A percentile compares a stretch with the other conserved stretches of the same genome.
Conservation (phyloP, 2,888 invertebrate genomes). For the Chloroclystis v-ata region DNA sequence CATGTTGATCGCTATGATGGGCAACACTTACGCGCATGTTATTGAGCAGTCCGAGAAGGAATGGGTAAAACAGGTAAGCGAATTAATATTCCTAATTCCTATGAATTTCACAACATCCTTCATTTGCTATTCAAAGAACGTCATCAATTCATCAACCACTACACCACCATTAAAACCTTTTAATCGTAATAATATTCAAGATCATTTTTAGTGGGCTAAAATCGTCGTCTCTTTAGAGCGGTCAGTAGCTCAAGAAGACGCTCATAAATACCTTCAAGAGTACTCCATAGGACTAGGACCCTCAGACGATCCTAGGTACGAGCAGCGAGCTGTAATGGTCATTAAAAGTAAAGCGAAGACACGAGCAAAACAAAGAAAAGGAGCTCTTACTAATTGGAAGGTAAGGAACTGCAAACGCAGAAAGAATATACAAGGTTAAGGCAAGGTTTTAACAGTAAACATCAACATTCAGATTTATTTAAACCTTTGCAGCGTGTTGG, state of each 20-base stretch:
- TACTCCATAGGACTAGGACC: conserved; percentile 96
- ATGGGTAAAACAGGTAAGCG: conserved; percentile 92
- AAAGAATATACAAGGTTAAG: no score
- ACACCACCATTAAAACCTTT: no score
- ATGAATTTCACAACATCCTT: no score
- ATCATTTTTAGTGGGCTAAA: conserved; percentile 97
- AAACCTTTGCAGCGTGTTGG: conserved; percentile 83
- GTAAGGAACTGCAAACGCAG: conserved; percentile 61
- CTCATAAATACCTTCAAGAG: conserved; percentile 93
- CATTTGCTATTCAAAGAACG: no score
- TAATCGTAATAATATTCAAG: no score
- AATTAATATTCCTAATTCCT: no score
- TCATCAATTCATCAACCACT: no score
- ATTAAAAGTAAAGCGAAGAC: conserved; percentile 98
- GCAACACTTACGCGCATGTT: conserved; percentile 98
- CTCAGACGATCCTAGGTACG: conserved; percentile 88
- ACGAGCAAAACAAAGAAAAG: conserved; percentile 95
- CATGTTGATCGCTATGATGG: conserved; percentile 99
- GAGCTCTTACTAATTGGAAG: conserved; percentile 98
- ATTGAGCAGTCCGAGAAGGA: conserved; percentile 99
- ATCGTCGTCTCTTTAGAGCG: conserved; percentile 97
- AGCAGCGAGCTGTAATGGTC: conserved; percentile 96
- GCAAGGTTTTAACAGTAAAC: no score
- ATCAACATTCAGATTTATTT: no score
- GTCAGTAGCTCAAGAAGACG: conserved; percentile 92